Conservation (phyloP, 2,113 vertebrate genomes). For the Tyrannus savana region DNA sequence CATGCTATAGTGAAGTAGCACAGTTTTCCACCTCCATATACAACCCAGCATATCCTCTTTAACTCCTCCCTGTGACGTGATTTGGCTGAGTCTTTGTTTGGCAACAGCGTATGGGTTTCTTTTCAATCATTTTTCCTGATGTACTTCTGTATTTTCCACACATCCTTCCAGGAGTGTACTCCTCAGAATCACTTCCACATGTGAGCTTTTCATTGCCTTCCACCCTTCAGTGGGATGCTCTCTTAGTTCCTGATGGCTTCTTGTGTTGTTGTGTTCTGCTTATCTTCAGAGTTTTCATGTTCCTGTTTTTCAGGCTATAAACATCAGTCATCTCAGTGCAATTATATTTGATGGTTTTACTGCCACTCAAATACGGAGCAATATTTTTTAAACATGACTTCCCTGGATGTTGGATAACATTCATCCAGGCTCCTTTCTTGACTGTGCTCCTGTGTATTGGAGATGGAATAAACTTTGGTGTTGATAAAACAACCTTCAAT, state of each 20-base stretch:
- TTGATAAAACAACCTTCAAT: neutral
- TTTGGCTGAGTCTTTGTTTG: slow-evolving; percentile 11
- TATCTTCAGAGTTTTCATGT: neutral
- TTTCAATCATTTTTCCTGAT: neutral
- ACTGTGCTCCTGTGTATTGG: neutral
- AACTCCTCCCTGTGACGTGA: neutral
- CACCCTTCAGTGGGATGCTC: neutral
- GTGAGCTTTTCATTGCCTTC: neutral
- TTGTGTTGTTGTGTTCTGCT: neutral
- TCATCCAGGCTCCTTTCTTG: neutral
- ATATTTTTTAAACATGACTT: neutral
- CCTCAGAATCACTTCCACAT: slow-evolving; percentile 8
- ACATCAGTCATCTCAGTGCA: neutral
- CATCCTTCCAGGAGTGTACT: slow-evolving; percentile 31
- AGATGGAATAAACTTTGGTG: neutral
- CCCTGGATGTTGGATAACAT: neutral
- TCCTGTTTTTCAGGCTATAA: neutral
- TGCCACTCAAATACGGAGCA: neutral
- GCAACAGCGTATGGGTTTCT: neutral
- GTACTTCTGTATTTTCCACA: slow-evolving; percentile 36
- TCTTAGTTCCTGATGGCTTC: neutral
- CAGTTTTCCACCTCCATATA: neutral
- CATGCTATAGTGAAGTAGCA: neutral
- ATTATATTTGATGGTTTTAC: neutral
- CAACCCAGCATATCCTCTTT: neutral